These are phyloP conservation scores for Tor tambroides DNA, from an alignment of 2,113 vertebrate genomes.

Conservation along the genomic window DNA sequence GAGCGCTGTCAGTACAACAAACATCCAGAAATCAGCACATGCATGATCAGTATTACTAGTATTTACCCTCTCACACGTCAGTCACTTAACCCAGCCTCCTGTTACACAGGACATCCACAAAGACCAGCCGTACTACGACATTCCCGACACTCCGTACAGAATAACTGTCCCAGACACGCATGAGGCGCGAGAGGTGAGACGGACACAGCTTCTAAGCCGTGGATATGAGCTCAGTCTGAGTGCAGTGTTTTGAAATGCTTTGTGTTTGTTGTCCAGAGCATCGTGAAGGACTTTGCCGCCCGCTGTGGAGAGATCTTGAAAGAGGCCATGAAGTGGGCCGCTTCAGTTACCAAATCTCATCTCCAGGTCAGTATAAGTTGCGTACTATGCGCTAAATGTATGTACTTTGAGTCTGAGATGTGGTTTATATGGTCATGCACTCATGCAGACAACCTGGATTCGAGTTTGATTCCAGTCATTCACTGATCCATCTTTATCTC, in stretches of 20 bases:
- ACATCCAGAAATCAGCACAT: background rate
- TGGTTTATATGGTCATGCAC: no score
- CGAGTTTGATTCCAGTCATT: no score
- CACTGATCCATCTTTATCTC: no score
- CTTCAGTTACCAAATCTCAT: slow-evolving; percentile 95
- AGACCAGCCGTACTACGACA: slow-evolving; percentile 94
- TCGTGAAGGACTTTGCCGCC: slow-evolving; percentile 97
- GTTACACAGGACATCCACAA: slow-evolving; percentile 91
- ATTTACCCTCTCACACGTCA: background rate
- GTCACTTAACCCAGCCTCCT: background rate
- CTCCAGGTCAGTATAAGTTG: slow-evolving; percentile 81
- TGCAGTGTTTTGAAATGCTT: background rate
- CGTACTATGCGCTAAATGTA: background rate
- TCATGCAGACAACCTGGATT: no score
- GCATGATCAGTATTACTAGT: no score
- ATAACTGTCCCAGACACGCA: slow-evolving; percentile 96
- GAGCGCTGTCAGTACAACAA: slow-evolving; percentile 84
- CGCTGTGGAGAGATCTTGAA: slow-evolving; percentile 97
- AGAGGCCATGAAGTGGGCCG: slow-evolving; percentile 98
- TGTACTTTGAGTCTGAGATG: background rate
- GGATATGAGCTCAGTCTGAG: accelerated
- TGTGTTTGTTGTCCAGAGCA: slow-evolving; percentile 77
- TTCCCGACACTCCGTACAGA: slow-evolving; percentile 90
- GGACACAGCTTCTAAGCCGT: background rate
- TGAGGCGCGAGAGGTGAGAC: slow-evolving; percentile 90